These are phyloP conservation scores for Atractosteus spatula DNA, from an alignment of 2,113 vertebrate species.

Conservation along the genomic window DNA sequence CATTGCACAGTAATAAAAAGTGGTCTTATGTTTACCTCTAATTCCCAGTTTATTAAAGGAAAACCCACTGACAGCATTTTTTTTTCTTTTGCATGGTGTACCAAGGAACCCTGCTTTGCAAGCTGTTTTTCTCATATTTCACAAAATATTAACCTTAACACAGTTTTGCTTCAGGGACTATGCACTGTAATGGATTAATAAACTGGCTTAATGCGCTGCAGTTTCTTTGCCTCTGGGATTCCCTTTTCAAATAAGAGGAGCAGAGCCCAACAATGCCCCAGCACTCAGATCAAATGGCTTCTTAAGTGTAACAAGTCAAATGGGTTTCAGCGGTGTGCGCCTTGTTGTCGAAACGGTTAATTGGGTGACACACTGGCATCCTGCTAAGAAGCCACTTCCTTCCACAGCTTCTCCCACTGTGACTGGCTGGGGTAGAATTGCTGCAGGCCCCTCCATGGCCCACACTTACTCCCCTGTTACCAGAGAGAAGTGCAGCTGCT, in stretches of 20 bases:
- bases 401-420: background rate
- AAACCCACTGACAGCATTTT: constrained; percentile 41
- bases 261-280: constrained; percentile 23
- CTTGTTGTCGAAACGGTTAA: constrained; percentile 31
- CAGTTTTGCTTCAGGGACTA: constrained; percentile 44
- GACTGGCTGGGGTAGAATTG: background rate
- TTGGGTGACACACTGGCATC: constrained; percentile 17
- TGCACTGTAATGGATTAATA: constrained; percentile 71
- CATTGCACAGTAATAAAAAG: constrained; percentile 60
- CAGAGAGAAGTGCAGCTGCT: background rate
- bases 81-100: constrained; percentile 32
- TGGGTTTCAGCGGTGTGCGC: constrained; percentile 25
- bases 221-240: constrained; percentile 44
- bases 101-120: constrained; percentile 37
- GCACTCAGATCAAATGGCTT: constrained; percentile 23
- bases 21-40: constrained; percentile 39
- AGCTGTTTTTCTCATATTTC: constrained; percentile 47
- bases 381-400: constrained; percentile 1
- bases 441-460: background rate
- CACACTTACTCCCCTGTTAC: background rate
- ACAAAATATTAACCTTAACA: constrained; percentile 54
- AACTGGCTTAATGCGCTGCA: constrained; percentile 52
- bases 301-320: constrained; percentile 21
- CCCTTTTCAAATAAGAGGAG: constrained; percentile 43
- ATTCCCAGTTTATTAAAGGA: constrained; percentile 56